Evolutionary conservation across 2,888 invertebrate genomes (phyloP), one percentile per base, ranked within the genome.

Genomic region (Amaurobius ferox): DNA sequence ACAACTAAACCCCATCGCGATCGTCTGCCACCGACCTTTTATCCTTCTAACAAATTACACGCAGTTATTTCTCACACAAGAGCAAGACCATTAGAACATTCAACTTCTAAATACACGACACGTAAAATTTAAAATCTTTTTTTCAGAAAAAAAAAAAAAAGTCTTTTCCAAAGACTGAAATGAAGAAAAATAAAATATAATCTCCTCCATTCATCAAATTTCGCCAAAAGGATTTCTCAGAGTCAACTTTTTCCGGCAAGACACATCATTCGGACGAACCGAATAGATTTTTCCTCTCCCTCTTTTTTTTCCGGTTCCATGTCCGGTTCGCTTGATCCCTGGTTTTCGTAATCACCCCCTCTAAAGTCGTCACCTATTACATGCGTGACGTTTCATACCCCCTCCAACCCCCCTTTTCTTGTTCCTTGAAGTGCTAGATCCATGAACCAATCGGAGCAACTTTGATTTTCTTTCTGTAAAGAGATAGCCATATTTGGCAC

Each of bases 311-410:
- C 55, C 39, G n/a, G 26, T 67, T 61, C 67, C 67, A 67, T 73
- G 67, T 86, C 78, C 78, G 85, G 85, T 74, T 85, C 72, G 13
- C 72, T 72, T 72, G 71, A 77, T 85, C 83, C 70, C 70, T 40
- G 62, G 81, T 64, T 64, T 77, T 66, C 29, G 77, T 55, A 85
- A 77, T 85, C 83, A 77, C 72, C 64, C 70, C 40, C 48, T 64
- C 30, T 55, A 40, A 26, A 70, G 48, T 48, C 35, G 55, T 76
- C 76, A 79, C 64, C 83, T 76, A 76, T 71, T 76, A 39, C 70
- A 67, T 61, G 39, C 23, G 23, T 55, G 55, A 39, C 68, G 39
- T 70, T 68, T 35, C 39, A 19, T 39, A 44, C 28, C 40, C 35
- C 55, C 74, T 35, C 39, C 11, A 29, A 44, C 28, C 40, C 35